Evolutionary conservation across 35 echinoderm and acorn worm species (phyloP).

Genomic region (Chiridota heheva): DNA sequence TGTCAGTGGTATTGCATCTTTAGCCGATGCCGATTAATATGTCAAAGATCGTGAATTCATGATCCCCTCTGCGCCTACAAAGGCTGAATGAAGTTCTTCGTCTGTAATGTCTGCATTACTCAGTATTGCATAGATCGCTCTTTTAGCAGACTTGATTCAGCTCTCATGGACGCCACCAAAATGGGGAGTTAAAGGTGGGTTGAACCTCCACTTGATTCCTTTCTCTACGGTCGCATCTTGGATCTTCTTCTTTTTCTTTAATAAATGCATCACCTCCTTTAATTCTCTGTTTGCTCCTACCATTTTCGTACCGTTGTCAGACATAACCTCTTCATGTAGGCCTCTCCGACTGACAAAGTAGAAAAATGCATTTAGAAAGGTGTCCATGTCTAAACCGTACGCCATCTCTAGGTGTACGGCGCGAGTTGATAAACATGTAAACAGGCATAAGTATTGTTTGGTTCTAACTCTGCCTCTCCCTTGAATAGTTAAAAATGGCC

Average conservation of each 20-base stretch:
- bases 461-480: neutral
- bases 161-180: neutral
- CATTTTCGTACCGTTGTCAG: slow-evolving; percentile 52
- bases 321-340: slow-evolving; percentile 6
- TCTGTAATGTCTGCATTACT: neutral
- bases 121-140: neutral
- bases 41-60: neutral
- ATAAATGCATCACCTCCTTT: neutral
- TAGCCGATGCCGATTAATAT: neutral
- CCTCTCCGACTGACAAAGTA: slow-evolving; percentile 44
- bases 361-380: slow-evolving; percentile 35
- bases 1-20: neutral
- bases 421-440: slow-evolving; percentile 41
- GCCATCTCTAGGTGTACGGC: slow-evolving; percentile 48
- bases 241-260: slow-evolving; percentile 14
- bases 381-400: slow-evolving; percentile 12
- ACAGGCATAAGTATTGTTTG: slow-evolving; percentile 40
- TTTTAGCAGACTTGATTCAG: too few relatives aligned
- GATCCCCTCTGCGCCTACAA: neutral
- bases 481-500: too few relatives aligned
- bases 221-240: neutral
- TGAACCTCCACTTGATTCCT: slow-evolving; percentile 20
- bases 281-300: slow-evolving; percentile 45
- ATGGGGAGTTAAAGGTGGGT: neutral
- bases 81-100: neutral